A percentile compares a stretch with the other conserved stretches of the same genome.
phyloP scores from a whole-genome alignment of 2,113 vertebrate genomes.

The Hepsetus odoe region DNA sequence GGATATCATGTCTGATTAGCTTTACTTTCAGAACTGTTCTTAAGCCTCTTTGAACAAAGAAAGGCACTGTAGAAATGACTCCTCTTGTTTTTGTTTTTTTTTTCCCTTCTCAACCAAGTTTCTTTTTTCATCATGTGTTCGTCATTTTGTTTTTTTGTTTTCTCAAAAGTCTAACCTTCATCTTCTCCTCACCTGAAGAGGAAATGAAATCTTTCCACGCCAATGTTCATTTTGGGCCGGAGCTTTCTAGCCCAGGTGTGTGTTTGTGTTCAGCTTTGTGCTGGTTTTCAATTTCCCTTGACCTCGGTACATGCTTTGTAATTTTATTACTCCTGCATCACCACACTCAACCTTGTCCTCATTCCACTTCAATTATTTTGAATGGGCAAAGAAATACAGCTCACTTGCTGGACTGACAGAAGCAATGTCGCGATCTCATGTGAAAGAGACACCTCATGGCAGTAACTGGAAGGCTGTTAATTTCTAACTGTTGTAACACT shows the following conservation, averaged over 20 bases:
- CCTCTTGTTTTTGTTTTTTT: background rate
- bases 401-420: background rate
- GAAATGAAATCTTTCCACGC: background rate
- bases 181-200: background rate
- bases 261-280: constrained; percentile 17
- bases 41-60: background rate
- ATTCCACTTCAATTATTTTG: constrained; percentile 17
- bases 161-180: constrained; percentile 1
- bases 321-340: constrained; percentile 35
- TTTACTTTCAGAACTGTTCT: background rate
- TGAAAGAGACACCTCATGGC: background rate
- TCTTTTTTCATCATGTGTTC: background rate
- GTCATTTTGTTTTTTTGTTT: background rate
- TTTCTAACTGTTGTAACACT: constrained; percentile 16
- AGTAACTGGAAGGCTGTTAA: background rate
- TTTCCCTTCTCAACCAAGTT: background rate
- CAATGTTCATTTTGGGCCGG: background rate
- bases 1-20: background rate
- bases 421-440: background rate
- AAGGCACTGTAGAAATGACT: background rate
- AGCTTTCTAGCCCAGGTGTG: background rate
- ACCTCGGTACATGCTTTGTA: constrained; percentile 3
- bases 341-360: constrained; percentile 13
- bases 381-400: constrained; percentile 33
- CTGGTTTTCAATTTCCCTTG: constrained; percentile 36